Percentiles rank a stretch among this genome's conserved stretches.
Evolutionary conservation across 2,797 vertebrate genomes (phyloP).

Genomic region (Hydrocynus forskahlii): DNA sequence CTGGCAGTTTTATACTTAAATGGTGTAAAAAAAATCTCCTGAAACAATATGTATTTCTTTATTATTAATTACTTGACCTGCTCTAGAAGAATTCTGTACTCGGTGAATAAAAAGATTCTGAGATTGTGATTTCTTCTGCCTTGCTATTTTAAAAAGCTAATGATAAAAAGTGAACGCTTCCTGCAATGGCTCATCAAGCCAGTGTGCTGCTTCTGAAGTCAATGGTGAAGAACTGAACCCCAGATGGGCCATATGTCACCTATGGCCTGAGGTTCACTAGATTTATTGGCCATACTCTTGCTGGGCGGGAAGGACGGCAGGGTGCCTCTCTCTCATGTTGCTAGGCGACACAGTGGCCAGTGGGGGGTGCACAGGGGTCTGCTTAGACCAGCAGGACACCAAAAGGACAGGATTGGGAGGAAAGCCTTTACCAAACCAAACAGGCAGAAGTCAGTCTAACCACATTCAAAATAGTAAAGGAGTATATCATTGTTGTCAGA

Average conservation of each 20-base stretch:
- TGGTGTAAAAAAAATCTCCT: too few relatives aligned
- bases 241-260: conserved; percentile 40
- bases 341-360: conserved; percentile 1
- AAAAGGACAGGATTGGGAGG: background rate
- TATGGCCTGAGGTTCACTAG: conserved; percentile 9
- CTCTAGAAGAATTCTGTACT: background rate
- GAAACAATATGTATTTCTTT: too few relatives aligned
- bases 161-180: background rate
- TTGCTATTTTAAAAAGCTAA: background rate
- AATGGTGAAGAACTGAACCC: conserved; percentile 4
- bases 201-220: conserved; percentile 9
- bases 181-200: background rate
- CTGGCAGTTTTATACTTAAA: too few relatives aligned
- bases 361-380: background rate
- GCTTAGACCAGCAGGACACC: conserved; percentile 12
- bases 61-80: background rate
- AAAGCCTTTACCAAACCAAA: background rate
- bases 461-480: background rate
- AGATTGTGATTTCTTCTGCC: background rate
- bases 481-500: too few relatives aligned
- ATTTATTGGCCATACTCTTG: background rate
- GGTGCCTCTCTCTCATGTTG: conserved; percentile 7
- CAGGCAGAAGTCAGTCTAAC: too few relatives aligned
- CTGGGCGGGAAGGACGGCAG: conserved; percentile 2
- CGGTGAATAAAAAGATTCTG: background rate